Base-by-base conservation (phyloP, 2,888 invertebrate species). In the Pyrocoelia pectoralis region DNA sequence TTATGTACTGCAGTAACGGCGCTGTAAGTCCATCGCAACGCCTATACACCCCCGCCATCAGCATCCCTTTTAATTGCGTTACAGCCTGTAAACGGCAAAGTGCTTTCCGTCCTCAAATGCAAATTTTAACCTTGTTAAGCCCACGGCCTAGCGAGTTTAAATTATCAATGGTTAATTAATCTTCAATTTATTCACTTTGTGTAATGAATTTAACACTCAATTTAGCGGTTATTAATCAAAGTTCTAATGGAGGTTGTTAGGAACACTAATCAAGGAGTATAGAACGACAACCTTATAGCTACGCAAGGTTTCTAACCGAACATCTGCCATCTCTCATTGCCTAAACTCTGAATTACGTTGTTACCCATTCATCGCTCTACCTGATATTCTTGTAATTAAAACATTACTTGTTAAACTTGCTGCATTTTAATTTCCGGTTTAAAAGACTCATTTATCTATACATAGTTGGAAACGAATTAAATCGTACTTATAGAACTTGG, bases 181-280 rank as follows among this genome's bases (percentile, higher is more conserved):
- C 82, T 82, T 81, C 82, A 82, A 82, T 83, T 83, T 83, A 82
- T 83, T 83, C 82, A 82, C 83, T 82, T 82, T 82, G 79, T 81
- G 77, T 82, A 81, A 82, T 80, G 79, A 81, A 81, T 81, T 82
- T 81, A 81, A 80, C 81, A 79, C 81, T 80, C 84, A 84, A 84
- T 84, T 84, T 83, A 81, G 83, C 80, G 83, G 82, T 83, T 83
- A 83, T 84, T 84, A 84, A 84, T 84, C 83, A 83, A 84, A 83
- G 82, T 84, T 84, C 83, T 83, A 83, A 84, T 84, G 82, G 83
- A 82, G 79, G 77, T 73, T 78, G 77, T 78, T 79, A 67, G 63
- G 68, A 70, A 65, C 61, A 65, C 67, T 68, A 72, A 68, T 72
- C 69, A 66, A 61, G 66, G 57, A 58, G 57, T 65, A 67, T 65